Evolutionary conservation across 1,140 invertebrate species (phyloP).

Genomic region (Antheraea pernyi): DNA sequence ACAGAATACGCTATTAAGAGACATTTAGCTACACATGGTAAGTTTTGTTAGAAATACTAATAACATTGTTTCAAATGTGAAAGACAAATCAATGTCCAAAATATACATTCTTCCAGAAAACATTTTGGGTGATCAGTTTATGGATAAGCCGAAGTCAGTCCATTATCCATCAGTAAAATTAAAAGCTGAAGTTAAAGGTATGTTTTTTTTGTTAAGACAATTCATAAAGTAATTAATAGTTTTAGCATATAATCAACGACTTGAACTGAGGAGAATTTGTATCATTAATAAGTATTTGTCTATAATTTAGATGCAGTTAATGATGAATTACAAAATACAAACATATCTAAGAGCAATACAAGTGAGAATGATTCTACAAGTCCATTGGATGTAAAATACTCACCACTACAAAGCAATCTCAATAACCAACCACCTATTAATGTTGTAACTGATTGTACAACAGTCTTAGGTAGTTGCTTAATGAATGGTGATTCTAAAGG

Average conservation of each 20-base stretch:
- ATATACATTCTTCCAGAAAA: background rate
- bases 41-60: conserved; percentile 22
- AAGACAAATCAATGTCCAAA: no score
- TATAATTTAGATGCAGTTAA: background rate
- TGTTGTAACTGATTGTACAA: conserved; percentile 37
- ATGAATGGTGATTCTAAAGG: conserved; percentile 24
- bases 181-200: background rate
- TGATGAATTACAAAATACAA: background rate
- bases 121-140: background rate
- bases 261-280: no score
- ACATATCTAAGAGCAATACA: background rate
- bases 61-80: no score
- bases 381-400: background rate
- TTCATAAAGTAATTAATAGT: no score
- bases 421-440: background rate
- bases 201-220: background rate
- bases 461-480: conserved; percentile 46
- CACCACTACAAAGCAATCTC: background rate
- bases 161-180: background rate
- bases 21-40: conserved; percentile 52
- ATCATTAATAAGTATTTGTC: background rate
- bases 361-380: background rate
- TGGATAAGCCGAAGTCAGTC: background rate
- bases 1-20: conserved; percentile 53
- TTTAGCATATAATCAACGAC: no score